These are phyloP conservation scores for Heliconius eleuchia DNA, from an alignment of 1,140 invertebrate species.

Conservation along the genomic window DNA sequence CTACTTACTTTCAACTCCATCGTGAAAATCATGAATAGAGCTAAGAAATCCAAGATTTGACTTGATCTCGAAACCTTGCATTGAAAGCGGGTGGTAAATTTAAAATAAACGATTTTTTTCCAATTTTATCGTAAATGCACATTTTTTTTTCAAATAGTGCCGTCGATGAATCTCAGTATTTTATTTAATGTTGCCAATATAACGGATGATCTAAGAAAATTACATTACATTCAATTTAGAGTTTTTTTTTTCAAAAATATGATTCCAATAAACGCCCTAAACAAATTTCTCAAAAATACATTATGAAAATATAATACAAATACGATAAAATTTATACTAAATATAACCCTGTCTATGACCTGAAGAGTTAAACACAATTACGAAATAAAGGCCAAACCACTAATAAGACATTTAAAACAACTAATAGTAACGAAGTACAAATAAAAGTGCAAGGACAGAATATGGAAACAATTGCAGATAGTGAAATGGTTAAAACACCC, in stretches of 20 bases:
- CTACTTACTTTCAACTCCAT: conserved; percentile 72
- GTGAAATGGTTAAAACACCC: conserved; percentile 29
- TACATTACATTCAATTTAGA: conserved; percentile 73
- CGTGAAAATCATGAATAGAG: conserved; percentile 60
- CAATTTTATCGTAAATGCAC: conserved; percentile 43
- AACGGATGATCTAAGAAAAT: conserved; percentile 71
- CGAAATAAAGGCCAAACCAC: conserved; percentile 67
- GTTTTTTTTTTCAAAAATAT: conserved; percentile 73
- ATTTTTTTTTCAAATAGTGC: conserved; percentile 36
- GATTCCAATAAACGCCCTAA: conserved; percentile 79
- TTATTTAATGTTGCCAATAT: conserved; percentile 58
- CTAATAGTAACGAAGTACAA: conserved; percentile 29
- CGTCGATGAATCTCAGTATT: conserved; percentile 47
- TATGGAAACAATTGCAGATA: conserved; percentile 20
- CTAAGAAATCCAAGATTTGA: conserved; percentile 54
- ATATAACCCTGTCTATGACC: conserved; percentile 81
- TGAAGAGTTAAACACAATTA: conserved; percentile 77
- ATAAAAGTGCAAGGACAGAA: conserved; percentile 37
- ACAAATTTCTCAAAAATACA: conserved; percentile 80
- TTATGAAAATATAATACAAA: conserved; percentile 81
- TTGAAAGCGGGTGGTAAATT: conserved; percentile 46
- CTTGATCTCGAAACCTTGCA: conserved; percentile 42
- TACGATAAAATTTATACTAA: conserved; percentile 82
- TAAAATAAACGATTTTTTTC: conserved; percentile 32
- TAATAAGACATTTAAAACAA: conserved; percentile 67